Percentiles rank a stretch among this genome's conserved stretches.
These are phyloP conservation scores for Zoroaster sp. DNA, from an alignment of 53 echinoderm and acorn worm genomes.

Conservation along the genomic window DNA sequence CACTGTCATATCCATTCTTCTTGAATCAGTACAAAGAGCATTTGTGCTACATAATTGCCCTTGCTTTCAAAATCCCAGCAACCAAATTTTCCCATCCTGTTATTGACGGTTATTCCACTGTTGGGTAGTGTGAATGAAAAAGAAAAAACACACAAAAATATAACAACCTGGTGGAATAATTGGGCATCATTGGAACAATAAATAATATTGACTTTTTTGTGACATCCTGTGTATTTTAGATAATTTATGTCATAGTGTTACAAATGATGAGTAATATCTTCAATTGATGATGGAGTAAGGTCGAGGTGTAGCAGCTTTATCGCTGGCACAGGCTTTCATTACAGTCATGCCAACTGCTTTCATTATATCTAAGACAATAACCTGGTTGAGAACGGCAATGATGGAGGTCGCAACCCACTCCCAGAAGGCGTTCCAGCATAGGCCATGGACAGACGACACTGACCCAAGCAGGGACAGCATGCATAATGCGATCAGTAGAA, in stretches of 20 bases:
- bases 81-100: too few species aligned
- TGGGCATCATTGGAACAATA: too few species aligned
- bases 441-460: background rate
- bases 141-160: too few species aligned
- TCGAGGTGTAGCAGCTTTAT: background rate
- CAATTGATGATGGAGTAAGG: background rate
- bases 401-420: constrained; percentile 1
- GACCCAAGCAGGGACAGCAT: background rate
- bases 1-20: too few species aligned
- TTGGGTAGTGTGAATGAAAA: too few species aligned
- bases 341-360: constrained; percentile 3
- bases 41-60: too few species aligned
- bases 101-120: too few species aligned
- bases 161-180: too few species aligned
- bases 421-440: constrained; percentile 21
- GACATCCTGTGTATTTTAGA: too few species aligned
- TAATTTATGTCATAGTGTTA: background rate
- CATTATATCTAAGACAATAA: constrained; percentile 9
- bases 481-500: background rate
- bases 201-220: too few species aligned
- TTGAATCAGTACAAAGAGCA: too few species aligned
- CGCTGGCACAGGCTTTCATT: background rate
- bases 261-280: background rate
- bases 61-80: too few species aligned
- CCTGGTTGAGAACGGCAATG: background rate